phyloP scores from a whole-genome alignment of 1,140 invertebrate genomes.

The Calliphora vicina region DNA sequence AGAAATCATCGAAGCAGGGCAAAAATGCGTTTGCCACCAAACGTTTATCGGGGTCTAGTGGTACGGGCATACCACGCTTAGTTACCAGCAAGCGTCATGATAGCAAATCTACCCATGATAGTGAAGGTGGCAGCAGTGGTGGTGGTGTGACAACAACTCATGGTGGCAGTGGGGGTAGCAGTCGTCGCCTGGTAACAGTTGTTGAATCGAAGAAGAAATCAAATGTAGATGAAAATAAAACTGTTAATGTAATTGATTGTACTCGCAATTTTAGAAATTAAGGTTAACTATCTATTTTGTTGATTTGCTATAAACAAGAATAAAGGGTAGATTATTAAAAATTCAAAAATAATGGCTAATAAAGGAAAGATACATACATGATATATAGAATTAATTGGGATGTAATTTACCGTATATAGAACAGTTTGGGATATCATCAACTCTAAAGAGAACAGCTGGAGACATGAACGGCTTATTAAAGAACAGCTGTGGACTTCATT shows the following conservation, averaged over 20 bases:
- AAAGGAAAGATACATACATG: no score
- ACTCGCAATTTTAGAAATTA: constrained; percentile 5
- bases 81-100: not conserved
- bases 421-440: no score
- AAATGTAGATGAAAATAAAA: not conserved
- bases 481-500: no score
- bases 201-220: constrained; percentile 52
- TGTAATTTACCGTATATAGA: no score
- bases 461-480: no score
- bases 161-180: constrained; percentile 16
- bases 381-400: no score
- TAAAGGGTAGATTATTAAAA: no score
- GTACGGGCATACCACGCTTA: constrained; percentile 20
- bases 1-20: constrained; percentile 13
- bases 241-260: not conserved
- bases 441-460: no score
- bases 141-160: no score
- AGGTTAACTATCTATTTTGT: not conserved
- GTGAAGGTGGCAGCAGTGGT: not conserved
- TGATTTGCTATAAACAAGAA: no score
- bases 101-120: not conserved
- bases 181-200: constrained; percentile 49
- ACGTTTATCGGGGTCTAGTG: not conserved
- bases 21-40: constrained; percentile 19
- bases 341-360: no score